A percentile compares a stretch with the other conserved stretches of the same genome.
Evolutionary conservation across 1,140 invertebrate species (phyloP).

Genomic region (Drosophila eugracilis): DNA sequence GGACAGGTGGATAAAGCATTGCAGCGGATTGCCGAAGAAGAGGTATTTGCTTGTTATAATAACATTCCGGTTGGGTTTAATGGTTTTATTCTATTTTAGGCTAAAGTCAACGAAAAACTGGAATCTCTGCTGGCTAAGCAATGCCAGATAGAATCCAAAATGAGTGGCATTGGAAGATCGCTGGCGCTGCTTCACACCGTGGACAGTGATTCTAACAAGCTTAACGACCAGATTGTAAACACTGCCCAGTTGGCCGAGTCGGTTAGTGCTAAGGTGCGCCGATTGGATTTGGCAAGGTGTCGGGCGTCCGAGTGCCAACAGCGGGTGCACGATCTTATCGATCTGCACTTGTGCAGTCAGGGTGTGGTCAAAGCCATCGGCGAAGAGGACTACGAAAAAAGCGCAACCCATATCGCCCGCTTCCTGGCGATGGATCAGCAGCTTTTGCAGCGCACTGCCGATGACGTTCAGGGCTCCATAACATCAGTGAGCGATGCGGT

Average conservation of each 20-base stretch:
- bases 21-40: slow-evolving; percentile 56
- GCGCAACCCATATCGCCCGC: slow-evolving; percentile 96
- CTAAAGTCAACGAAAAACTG: slow-evolving; percentile 85
- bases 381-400: slow-evolving; percentile 96
- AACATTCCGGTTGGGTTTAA: neutral
- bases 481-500: slow-evolving; percentile 86
- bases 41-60: slow-evolving; percentile 40
- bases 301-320: slow-evolving; percentile 97
- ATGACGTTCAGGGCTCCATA: slow-evolving; percentile 88
- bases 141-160: slow-evolving; percentile 87
- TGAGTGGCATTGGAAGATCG: slow-evolving; percentile 85
- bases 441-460: slow-evolving; percentile 91
- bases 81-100: slow-evolving; percentile 72
- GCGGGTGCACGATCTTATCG: slow-evolving; percentile 97
- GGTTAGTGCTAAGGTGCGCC: slow-evolving; percentile 97
- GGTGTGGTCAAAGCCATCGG: slow-evolving; percentile 96
- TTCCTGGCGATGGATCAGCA: slow-evolving; percentile 98
- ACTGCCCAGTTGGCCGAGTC: slow-evolving; percentile 96
- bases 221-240: slow-evolving; percentile 93
- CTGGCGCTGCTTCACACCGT: slow-evolving; percentile 87
- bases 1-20: slow-evolving; percentile 61
- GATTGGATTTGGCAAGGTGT: slow-evolving; percentile 96
- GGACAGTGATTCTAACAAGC: slow-evolving; percentile 90
- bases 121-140: slow-evolving; percentile 86
- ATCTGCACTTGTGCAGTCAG: slow-evolving; percentile 97